Evolutionary conservation across 1,140 invertebrate genomes (phyloP).

Genomic region (Sweltsa coloradensis): DNA sequence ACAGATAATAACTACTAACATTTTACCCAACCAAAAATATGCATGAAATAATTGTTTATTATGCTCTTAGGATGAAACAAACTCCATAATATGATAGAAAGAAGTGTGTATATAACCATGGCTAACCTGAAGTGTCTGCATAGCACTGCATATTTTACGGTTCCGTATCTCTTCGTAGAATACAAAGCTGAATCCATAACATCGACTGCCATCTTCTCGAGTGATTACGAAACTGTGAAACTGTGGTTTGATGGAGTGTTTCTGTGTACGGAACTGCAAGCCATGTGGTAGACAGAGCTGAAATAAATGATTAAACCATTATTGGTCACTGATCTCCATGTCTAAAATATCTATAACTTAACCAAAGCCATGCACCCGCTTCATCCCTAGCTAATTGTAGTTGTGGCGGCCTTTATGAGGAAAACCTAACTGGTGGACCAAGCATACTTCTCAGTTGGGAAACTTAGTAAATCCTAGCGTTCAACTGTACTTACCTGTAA

Average conservation of each 20-base stretch:
- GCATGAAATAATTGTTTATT: slow-evolving; percentile 8
- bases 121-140: slow-evolving; percentile 79
- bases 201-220: slow-evolving; percentile 85
- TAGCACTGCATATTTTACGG: slow-evolving; percentile 81
- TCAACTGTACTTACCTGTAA: no score
- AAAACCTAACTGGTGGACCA: neutral
- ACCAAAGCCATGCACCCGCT: no score
- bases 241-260: slow-evolving; percentile 72
- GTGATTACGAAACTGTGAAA: slow-evolving; percentile 98
- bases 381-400: no score
- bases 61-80: neutral
- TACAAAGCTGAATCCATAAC: slow-evolving; percentile 85
- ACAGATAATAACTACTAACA: no score
- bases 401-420: neutral
- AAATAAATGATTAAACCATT: no score
- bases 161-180: slow-evolving; percentile 94
- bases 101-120: neutral
- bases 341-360: no score
- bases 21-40: no score
- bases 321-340: no score
- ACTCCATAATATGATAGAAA: neutral
- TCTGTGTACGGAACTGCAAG: slow-evolving; percentile 86
- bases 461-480: no score
- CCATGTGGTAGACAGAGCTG: slow-evolving; percentile 90
- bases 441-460: no score